Percentiles rank a stretch among this genome's conserved stretches.
These are phyloP conservation scores for Micrastur ruficollis DNA, from an alignment of 2,797 vertebrate species.

Conservation along the genomic window DNA sequence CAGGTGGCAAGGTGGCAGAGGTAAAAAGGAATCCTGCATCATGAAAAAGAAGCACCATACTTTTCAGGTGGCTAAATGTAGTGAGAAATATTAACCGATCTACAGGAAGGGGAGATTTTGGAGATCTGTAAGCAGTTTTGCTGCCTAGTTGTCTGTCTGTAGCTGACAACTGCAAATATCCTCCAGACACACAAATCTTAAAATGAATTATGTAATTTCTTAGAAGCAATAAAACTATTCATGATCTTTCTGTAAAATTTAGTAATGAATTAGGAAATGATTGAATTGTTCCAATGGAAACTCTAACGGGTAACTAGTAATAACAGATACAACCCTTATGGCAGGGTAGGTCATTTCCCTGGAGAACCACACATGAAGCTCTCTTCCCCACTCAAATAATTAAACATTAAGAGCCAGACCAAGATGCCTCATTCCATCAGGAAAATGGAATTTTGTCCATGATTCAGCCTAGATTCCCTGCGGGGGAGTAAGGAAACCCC, in stretches of 20 bases:
- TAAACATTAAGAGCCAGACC: not conserved
- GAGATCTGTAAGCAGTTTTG: not conserved
- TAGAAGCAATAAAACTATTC: not conserved
- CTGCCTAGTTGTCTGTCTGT: not conserved
- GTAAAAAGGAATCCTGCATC: not conserved
- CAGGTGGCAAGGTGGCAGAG: not conserved
- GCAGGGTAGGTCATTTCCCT: not conserved
- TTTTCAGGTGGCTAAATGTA: not conserved
- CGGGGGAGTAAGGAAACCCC: not conserved
- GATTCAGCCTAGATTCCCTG: not conserved
- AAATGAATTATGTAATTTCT: not conserved
- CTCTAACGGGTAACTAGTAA: not conserved
- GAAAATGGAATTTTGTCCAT: not conserved
- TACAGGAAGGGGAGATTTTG: not conserved
- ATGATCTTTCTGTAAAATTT: not conserved
- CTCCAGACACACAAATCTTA: not conserved
- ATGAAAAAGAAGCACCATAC: not conserved
- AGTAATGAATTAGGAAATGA: not conserved
- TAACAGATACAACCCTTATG: not conserved
- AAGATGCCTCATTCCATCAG: not conserved
- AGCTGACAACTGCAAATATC: not conserved
- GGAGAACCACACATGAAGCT: not conserved
- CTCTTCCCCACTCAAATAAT: not conserved
- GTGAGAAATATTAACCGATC: not conserved
- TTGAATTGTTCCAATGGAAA: not conserved